A percentile compares a stretch with the other conserved stretches of the same genome.
Conservation (phyloP, 2,888 invertebrate species). For the Sinhomidia bicolor region DNA sequence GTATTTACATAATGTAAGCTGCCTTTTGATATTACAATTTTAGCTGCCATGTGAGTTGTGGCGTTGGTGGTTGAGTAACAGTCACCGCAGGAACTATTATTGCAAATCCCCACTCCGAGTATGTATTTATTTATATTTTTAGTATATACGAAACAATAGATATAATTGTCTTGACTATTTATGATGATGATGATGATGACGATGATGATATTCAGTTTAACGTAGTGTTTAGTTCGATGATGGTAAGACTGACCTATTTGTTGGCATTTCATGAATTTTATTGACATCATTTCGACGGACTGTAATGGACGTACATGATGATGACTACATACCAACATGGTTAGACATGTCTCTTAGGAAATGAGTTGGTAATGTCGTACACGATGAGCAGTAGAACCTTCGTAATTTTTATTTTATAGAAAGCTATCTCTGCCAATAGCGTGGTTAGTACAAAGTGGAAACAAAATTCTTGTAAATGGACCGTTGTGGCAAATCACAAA, state of each 20-base stretch:
- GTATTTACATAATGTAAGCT: neutral
- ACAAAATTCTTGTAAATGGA: no score
- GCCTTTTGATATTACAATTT: neutral
- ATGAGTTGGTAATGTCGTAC: neutral
- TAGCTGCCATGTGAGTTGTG: neutral
- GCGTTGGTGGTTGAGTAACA: conserved; percentile 9
- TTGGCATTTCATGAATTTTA: neutral
- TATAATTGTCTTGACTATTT: no score
- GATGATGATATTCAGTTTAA: neutral
- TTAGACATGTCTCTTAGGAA: neutral
- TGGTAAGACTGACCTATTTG: neutral
- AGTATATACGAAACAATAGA: no score
- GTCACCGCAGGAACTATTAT: neutral
- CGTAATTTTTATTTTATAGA: neutral
- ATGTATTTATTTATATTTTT: no score
- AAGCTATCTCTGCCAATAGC: neutral
- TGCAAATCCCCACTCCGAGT: no score
- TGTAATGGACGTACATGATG: no score
- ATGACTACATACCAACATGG: no score
- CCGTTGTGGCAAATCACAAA: no score
- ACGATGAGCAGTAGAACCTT: neutral
- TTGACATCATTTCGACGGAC: neutral
- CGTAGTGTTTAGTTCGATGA: neutral
- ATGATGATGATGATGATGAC: neutral
- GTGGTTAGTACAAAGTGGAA: neutral